Evolutionary conservation across 2,797 vertebrate species (phyloP), one percentile per base, ranked within the genome.

Genomic region (Triplophysa yarkandensis): DNA sequence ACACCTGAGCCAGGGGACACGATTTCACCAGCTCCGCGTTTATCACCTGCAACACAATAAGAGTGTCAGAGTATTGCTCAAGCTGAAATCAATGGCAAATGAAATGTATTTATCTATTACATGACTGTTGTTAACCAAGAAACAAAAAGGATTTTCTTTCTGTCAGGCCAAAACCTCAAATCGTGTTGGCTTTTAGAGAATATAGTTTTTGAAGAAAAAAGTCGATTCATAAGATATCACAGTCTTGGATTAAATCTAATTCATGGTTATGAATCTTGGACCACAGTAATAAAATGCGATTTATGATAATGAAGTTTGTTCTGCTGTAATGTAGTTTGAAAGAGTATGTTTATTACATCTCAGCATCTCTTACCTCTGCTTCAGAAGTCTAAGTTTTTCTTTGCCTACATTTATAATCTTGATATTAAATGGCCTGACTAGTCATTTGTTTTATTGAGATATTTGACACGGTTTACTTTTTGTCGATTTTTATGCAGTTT

Each of bases 1-100:
- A 76, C 78, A 3, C 30, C 68, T 1, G 87, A 62, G 61, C 71
- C 34, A 1, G 81, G 61, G 2, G 85, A 85, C 34, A 54, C 36
- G 48, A 28, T 0, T 2, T 44, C 62, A 28, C 43, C 7, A 60
- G 32, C 4, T 11, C 76, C 84, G 17, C 68, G 67, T 57, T 70
- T 74, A 23, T 54, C n/a, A 23, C 68, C 87, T 87, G 52, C 23
- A 57, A 6, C 52, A 62, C 10, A 67, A 69, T 4, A 63, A n/a
- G 60, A 46, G 2, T 1, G n/a, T n/a, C n/a, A 17, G 30, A 2
- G 16, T n/a, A 41, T 17, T 32, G 34, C 41, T 21, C 60, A 55
- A 9, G 30, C 25, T 73, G 21, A 73, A 43, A 55, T 34, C 19
- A 46, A 55, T 32, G n/a, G 19, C 27, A 58, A 60, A 19, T 13